Evolutionary conservation across 2,113 vertebrate species (phyloP), one percentile per base, ranked within the genome.

Genomic region (Vicugna pacos): DNA sequence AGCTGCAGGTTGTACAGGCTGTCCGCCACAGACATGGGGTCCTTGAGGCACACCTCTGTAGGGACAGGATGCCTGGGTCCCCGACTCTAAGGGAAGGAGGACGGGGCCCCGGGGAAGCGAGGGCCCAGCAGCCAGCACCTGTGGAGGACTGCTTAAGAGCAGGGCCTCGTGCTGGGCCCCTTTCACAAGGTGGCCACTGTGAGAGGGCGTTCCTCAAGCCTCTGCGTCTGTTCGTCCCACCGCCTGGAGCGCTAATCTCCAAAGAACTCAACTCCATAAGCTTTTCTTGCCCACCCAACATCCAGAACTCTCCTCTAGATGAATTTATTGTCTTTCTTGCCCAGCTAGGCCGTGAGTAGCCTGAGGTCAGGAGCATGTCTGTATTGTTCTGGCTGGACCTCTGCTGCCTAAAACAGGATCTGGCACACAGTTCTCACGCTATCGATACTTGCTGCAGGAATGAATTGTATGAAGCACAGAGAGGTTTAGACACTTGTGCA

Each of bases 41-140:
- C 99, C 98, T 99, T 99, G 99, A 99, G 98, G 96, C 99, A 99
- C 77, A 99, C 99, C 67, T 99, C 99, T 99, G 98, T 4, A 4
- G 76, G 83, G 62, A 94, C 5, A 86, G 22, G 58, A 60, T 9
- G n/a, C 50, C 60, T 56, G 42, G 64, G 75, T 84, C 24, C 79
- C 84, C 3, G 4, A 54, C 10, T 72, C 64, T n/a, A 2, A 0
- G 10, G 11, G 11, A 15, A 79, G 32, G 76, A 35, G 7, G 14
- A 52, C 0, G 5, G 64, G 42, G 8, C 28, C 64, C 48, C 19
- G 1, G 15, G 26, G 38, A 46, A 19, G 22, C 52, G 6, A 32
- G 79, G 46, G 22, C 69, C n/a, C 28, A 13, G 79, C 24, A 10
- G 35, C 32, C 35, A 24, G 7, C 20, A 32, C 16, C 6, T 19